phyloP scores from a whole-genome alignment of 2,113 vertebrate species.

The Aegithalos caudatus region DNA sequence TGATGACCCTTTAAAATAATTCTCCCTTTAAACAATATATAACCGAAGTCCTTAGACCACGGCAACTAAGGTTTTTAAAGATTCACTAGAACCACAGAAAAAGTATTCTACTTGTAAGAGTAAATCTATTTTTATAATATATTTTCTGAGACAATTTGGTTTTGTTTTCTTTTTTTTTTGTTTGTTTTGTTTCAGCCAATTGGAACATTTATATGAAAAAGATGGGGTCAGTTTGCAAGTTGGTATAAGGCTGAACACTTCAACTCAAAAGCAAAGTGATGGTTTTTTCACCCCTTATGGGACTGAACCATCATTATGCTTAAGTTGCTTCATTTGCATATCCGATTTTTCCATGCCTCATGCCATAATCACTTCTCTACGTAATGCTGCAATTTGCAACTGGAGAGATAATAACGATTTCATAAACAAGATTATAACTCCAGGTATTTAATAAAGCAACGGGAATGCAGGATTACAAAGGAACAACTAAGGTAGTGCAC shows the following conservation, averaged over 20 bases:
- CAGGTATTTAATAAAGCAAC: constrained; percentile 56
- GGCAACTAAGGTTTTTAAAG: background rate
- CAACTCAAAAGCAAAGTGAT: background rate
- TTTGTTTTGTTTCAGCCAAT: constrained; percentile 49
- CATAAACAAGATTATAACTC: constrained; percentile 59
- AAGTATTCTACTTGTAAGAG: background rate
- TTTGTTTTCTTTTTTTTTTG: constrained; percentile 15
- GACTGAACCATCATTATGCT: constrained; percentile 8
- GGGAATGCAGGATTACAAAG: constrained; percentile 23
- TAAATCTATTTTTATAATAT: background rate
- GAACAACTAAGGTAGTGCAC: constrained; percentile 5
- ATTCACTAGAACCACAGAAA: background rate
- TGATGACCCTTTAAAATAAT: background rate
- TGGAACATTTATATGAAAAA: constrained; percentile 14
- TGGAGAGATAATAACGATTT: constrained; percentile 64
- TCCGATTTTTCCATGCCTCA: constrained; percentile 44
- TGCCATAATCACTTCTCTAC: constrained; percentile 55
- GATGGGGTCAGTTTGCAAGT: background rate
- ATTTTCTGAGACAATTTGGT: constrained; percentile 6
- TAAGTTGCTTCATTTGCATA: constrained; percentile 53
- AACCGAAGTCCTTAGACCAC: background rate
- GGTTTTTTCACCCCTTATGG: background rate
- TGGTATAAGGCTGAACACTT: background rate
- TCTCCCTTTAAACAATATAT: background rate
- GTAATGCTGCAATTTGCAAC: constrained; percentile 57